These are phyloP conservation scores for Astyanax mexicanus DNA, from an alignment of 2,797 vertebrate genomes.

Conservation along the genomic window DNA sequence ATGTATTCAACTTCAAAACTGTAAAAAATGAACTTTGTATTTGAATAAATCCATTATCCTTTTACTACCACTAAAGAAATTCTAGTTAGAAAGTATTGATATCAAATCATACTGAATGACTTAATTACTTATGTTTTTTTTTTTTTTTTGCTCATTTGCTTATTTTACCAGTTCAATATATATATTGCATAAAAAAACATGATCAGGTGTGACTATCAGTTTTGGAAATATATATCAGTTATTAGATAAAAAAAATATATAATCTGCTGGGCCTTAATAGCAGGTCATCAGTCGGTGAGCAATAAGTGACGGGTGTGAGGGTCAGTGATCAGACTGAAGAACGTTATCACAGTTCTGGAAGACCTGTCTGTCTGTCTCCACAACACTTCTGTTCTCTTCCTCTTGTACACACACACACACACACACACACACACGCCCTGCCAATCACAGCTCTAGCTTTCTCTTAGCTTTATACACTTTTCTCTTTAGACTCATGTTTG, in stretches of 20 bases:
- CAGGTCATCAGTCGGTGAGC: background rate
- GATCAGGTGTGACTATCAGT: background rate
- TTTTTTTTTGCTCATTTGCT: background rate
- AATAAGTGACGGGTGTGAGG: background rate
- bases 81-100: too few species aligned
- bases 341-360: background rate
- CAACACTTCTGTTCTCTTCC: conserved; percentile 3
- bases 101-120: too few species aligned
- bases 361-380: conserved; percentile 14
- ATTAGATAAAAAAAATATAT: background rate
- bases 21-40: too few species aligned
- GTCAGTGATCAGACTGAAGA: background rate
- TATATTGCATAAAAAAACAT: too few species aligned
- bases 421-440: conserved; percentile 8
- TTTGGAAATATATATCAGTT: background rate
- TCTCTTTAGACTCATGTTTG: background rate
- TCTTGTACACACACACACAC: conserved; percentile 26
- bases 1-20: too few species aligned
- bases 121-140: background rate
- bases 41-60: too few species aligned
- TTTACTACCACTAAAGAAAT: too few species aligned
- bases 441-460: background rate
- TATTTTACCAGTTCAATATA: background rate
- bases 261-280: background rate
- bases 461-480: background rate